Conservation (phyloP, 1,140 invertebrate genomes). For the Panagrolaimus sp. region DNA sequence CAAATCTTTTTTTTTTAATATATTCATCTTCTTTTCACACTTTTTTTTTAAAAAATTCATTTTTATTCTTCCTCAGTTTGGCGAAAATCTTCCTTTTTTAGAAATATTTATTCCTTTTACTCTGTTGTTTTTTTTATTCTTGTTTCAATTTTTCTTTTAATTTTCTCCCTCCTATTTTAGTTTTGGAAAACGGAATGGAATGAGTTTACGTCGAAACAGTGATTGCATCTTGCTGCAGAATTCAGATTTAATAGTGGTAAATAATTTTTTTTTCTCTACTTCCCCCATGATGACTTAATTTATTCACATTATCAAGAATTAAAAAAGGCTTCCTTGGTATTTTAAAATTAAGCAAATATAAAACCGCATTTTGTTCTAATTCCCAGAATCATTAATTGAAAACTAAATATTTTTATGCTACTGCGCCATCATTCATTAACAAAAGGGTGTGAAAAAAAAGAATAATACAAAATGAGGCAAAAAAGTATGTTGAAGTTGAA, state of each 20-base stretch:
- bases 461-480: no score
- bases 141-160: not conserved
- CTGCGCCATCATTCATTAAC: not conserved
- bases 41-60: no score
- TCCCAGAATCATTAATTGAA: not conserved
- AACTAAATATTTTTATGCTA: not conserved
- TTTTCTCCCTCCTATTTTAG: conserved; percentile 25
- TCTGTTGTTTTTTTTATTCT: not conserved
- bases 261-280: conserved; percentile 24
- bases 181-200: conserved; percentile 45
- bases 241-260: conserved; percentile 50
- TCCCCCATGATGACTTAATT: conserved; percentile 9
- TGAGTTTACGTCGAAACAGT: conserved; percentile 48
- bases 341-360: not conserved
- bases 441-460: not conserved
- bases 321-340: not conserved
- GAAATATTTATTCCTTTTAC: no score
- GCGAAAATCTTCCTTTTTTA: no score
- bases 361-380: not conserved
- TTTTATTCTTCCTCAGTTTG: no score
- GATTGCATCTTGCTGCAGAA: conserved; percentile 48
- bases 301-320: conserved; percentile 13
- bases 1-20: no score
- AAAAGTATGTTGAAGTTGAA: no score
- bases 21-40: no score